Evolutionary conservation across 2,797 vertebrate genomes (phyloP).

Genomic region (Odontamblyopus lacepedii): DNA sequence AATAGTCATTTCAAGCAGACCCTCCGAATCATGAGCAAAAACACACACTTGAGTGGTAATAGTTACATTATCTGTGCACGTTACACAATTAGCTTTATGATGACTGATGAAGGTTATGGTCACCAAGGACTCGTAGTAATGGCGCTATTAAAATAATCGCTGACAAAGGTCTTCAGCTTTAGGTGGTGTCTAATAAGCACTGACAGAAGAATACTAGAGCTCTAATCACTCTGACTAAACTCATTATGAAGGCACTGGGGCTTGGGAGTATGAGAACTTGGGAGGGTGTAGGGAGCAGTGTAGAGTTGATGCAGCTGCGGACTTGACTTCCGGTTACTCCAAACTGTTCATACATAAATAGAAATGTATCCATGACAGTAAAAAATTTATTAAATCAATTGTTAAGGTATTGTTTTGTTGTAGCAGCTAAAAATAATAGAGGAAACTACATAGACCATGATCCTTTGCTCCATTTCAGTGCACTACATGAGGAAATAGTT

Average conservation of each 20-base stretch:
- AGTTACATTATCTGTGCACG: slow-evolving; percentile 24
- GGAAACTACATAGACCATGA: no score
- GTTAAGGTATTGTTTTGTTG: no score
- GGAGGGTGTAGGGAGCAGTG: slow-evolving; percentile 29
- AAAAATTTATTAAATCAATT: no score
- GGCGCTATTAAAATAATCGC: slow-evolving; percentile 68
- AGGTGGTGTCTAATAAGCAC: slow-evolving; percentile 60
- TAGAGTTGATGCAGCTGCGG: slow-evolving; percentile 55
- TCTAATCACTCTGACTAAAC: slow-evolving; percentile 66
- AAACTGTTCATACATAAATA: background rate
- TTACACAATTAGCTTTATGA: slow-evolving; percentile 46
- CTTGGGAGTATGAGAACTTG: slow-evolving; percentile 51
- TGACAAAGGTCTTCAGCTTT: slow-evolving; percentile 64
- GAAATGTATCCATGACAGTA: no score
- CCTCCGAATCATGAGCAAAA: slow-evolving; percentile 18
- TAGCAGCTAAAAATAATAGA: no score
- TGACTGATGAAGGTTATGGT: slow-evolving; percentile 58
- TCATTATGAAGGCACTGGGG: slow-evolving; percentile 61
- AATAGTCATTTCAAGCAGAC: background rate
- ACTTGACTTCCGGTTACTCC: slow-evolving; percentile 31
- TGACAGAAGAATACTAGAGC: slow-evolving; percentile 62
- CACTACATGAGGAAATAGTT: no score
- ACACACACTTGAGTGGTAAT: slow-evolving; percentile 13
- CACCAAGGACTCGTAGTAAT: slow-evolving; percentile 64
- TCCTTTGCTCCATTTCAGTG: no score